Evolutionary conservation across 2,113 vertebrate species (phyloP), one percentile per base, ranked within the genome.

Genomic region (Nesoenas mayeri): DNA sequence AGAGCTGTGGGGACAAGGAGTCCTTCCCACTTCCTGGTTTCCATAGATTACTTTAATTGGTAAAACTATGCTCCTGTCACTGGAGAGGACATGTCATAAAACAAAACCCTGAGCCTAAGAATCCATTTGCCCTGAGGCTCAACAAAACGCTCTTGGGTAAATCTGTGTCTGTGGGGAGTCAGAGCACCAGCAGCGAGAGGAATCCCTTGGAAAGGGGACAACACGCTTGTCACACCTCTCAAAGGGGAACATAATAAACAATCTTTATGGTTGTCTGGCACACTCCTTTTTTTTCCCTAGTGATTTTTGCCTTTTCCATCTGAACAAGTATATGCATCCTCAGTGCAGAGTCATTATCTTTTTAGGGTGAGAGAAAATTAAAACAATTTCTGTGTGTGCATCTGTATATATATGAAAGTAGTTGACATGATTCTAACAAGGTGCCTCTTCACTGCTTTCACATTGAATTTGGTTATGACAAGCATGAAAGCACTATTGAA

Each of bases 1-100:
- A 90, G 5, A 94, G 1, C 82, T 83, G 21, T 11, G 66, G 71
- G 94, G 87, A 96, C 88, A 87, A 88, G 44, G 67, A 95, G 93
- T 86, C 89, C 87, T 96, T 69, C 85, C 72, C n/a, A 8, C 89
- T 95, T 97, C 85, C 82, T 83, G 91, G 40, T 85, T 91, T 94
- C 92, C 92, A 65, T 6, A 56, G 69, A 77, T 95, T 31, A 65
- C 95, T 96, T 95, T 93, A 95, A 85, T 91, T 97, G 96, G 95
- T 91, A 95, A 97, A 96, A 96, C 85, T 95, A 95, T 95, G 95
- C 57, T 91, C 24, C 85, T 54, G 87, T 84, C 40, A 12, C 85
- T 92, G 88, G n/a, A 64, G 42, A 78, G 24, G 48, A 48, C 79
- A 67, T 32, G 56, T 44, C 51, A 53, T 26, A 29, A 84, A 93